Conservation (phyloP, 30 jellyfish, hydroid and myxozoan species). For the Aurelia sp. region DNA sequence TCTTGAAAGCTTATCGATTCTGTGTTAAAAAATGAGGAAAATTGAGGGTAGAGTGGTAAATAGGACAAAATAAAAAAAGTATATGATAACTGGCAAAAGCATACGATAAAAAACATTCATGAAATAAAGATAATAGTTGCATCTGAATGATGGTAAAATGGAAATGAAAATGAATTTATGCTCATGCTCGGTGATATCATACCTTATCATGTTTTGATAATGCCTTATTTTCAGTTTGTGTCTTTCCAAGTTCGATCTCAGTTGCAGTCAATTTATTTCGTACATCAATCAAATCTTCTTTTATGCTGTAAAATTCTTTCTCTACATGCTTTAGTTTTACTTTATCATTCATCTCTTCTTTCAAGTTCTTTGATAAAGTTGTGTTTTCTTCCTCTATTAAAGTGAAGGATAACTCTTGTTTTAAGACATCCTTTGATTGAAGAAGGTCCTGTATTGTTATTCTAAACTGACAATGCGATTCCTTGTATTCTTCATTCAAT, state of each 20-base stretch:
- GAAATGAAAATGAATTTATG: neutral
- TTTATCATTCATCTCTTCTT: conserved; percentile 14
- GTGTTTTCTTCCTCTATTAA: conserved; percentile 36
- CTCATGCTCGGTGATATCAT: neutral
- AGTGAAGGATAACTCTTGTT: neutral
- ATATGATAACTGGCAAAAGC: too few relatives aligned
- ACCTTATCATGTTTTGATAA: conserved; percentile 88
- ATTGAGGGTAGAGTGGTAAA: too few relatives aligned
- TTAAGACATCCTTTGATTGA: neutral
- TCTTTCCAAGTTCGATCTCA: conserved; percentile 55
- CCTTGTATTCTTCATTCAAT: too few relatives aligned
- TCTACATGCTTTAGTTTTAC: conserved; percentile 26
- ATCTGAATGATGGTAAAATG: neutral
- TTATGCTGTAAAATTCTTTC: conserved; percentile 26
- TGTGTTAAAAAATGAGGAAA: too few relatives aligned
- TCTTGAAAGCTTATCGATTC: too few relatives aligned
- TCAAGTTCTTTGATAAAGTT: conserved; percentile 32
- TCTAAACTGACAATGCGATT: neutral
- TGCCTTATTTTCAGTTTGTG: conserved; percentile 78
- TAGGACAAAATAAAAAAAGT: too few relatives aligned
- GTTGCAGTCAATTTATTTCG: conserved; percentile 42
- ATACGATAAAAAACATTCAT: too few relatives aligned
- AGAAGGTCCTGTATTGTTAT: neutral
- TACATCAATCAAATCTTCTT: conserved; percentile 45
- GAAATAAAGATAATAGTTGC: neutral